phyloP scores from a whole-genome alignment of 2,113 vertebrate species.

The Salminus brasiliensis region DNA sequence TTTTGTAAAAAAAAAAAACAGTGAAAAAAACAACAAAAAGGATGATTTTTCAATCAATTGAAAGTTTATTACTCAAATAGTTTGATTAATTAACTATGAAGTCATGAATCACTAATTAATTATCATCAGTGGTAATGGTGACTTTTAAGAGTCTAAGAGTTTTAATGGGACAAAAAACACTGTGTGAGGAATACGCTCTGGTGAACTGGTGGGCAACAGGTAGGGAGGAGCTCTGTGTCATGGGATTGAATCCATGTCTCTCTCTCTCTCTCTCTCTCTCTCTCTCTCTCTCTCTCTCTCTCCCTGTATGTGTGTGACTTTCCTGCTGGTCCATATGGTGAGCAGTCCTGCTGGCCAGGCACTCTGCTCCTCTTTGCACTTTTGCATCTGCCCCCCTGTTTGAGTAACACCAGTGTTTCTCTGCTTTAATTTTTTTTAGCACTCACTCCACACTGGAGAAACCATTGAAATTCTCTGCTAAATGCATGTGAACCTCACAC shows the following conservation, averaged over 20 bases:
- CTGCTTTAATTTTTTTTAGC: neutral
- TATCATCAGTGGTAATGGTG: too few species aligned
- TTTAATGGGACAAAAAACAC: too few species aligned
- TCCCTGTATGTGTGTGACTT: neutral
- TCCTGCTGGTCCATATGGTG: constrained; percentile 24
- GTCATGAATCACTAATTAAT: too few species aligned
- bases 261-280: too few species aligned
- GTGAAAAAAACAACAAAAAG: too few species aligned
- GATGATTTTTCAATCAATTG: too few species aligned
- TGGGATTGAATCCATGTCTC: neutral
- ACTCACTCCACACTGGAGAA: neutral
- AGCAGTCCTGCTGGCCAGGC: neutral
- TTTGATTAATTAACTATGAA: too few species aligned
- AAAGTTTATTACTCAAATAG: too few species aligned
- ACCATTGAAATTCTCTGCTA: neutral
- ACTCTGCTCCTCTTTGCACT: neutral
- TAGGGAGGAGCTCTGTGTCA: neutral
- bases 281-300: too few species aligned
- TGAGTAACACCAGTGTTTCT: neutral
- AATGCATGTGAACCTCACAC: neutral
- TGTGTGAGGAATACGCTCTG: neutral
- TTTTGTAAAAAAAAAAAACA: too few species aligned
- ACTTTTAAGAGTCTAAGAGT: too few species aligned
- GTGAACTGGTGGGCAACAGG: neutral
- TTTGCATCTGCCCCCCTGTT: constrained; percentile 6